Base-by-base conservation (phyloP, 2,797 vertebrate genomes). In the Characodon lateralis region DNA sequence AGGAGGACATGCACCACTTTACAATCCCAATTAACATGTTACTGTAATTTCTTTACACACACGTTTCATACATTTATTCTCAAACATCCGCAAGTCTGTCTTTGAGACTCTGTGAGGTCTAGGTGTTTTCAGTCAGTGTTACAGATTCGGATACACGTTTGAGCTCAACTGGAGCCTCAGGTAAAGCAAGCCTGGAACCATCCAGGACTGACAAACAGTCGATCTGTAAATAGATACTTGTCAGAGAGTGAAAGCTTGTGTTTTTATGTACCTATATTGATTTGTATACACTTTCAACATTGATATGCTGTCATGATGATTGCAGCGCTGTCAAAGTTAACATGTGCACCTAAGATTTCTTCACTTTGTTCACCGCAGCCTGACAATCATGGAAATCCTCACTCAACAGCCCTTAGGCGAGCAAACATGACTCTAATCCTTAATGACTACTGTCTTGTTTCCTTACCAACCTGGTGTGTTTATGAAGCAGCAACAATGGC, bases 391-490 rank as follows among this genome's bases (percentile, higher is more conserved):
- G 85, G 88, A 89, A 82, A 68, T 83, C 79, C 80, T 89, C 89
- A 74, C 80, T 89, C 78, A 79, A 16, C 82, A 82, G 69, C 75
- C 90, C 82, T 10, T 41, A 82, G 85, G 89, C 43, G 18, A 50
- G 83, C 83, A 88, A 92, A 92, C 81, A 84, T 28, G 5, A 6
- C 70, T 5, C 73, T 65, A 20, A 83, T 84, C 80, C 79, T 58
- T 87, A 81, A 90, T 85, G 86, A 90, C 86, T 89, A 81, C 86
- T 83, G 87, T 87, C 77, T 83, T 87, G 84, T 90, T 91, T 82
- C 81, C 82, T 41, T 77, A 84, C 78, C 88, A 89, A 92, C 87
- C 63, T 0, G 22, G 26, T 68, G 6, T 91, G 91, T 90, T 91
- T 88, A 87, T 84, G 78, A 85, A 24, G 70, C 77, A 5, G 51